Percentiles rank a stretch among this genome's conserved stretches.
Evolutionary conservation across 2,113 vertebrate genomes (phyloP).

Genomic region (Cinclus mexicanus): DNA sequence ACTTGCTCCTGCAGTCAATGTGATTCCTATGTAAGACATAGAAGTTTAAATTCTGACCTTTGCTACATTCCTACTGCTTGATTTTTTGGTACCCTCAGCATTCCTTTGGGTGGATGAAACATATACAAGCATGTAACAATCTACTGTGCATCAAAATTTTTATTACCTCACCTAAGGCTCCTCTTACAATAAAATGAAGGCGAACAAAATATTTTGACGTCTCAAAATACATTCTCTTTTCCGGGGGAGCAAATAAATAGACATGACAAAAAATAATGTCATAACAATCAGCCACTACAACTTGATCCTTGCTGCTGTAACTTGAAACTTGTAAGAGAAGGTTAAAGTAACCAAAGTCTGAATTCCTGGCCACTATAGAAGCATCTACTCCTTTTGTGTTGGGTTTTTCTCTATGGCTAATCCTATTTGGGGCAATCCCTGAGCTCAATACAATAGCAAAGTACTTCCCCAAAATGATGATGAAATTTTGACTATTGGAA

Average conservation of each 20-base stretch:
- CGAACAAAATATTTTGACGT: constrained; percentile 50
- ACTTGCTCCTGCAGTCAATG: neutral
- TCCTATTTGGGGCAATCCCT: neutral
- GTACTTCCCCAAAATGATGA: neutral
- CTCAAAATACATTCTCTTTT: neutral
- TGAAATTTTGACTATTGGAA: neutral
- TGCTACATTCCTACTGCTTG: neutral
- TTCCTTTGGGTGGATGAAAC: neutral
- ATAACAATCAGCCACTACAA: constrained; percentile 51
- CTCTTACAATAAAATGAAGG: neutral
- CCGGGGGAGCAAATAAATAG: constrained; percentile 31
- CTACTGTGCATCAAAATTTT: neutral
- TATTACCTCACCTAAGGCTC: constrained; percentile 15
- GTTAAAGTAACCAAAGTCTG: constrained; percentile 16
- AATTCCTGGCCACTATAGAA: neutral
- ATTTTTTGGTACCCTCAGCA: neutral
- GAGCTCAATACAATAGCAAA: neutral
- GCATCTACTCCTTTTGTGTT: neutral
- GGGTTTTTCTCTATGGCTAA: neutral
- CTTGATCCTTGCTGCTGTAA: neutral
- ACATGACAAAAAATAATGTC: constrained; percentile 50
- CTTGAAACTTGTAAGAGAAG: constrained; percentile 5
- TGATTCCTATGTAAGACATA: neutral
- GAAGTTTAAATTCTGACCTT: neutral
- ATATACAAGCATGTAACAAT: neutral